Base-by-base conservation (phyloP, 2,113 vertebrate species). In the Riparia riparia region DNA sequence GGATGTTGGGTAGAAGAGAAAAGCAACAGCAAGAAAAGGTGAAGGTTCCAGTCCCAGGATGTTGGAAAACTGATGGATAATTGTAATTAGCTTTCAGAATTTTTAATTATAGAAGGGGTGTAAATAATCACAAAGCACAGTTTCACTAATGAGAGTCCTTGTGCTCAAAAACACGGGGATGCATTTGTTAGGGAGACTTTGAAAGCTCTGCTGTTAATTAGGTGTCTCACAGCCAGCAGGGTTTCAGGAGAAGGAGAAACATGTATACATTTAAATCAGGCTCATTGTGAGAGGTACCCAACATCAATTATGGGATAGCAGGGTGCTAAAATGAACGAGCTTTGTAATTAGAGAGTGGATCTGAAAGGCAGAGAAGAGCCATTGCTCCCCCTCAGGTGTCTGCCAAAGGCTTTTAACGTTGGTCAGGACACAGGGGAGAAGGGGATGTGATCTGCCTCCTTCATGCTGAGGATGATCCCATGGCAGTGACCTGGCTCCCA, bases 51-150 rank as follows among this genome's bases (percentile, higher is more conserved):
- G 95, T 72, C 81, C 95, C 0, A 49, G 64, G 53, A 56, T 81
- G 88, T 64, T 65, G 94, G 85, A 86, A 94, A 85, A 80, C 94
- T 96, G 97, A 98, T 95, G 97, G 98, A 97, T 98, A 95, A 93
- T 97, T 97, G 96, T 97, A 98, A 98, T 98, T 98, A 98, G 97
- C 95, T 96, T 97, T 97, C 93, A 81, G 97, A 94, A 97, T 98
- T 97, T 97, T 98, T 98, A 98, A 98, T 98, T 98, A 98, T 97
- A 97, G 97, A 96, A 97, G 86, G 70, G 89, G 96, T 97, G 96
- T 97, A 98, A 98, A 97, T 98, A 98, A 98, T 98, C 97, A 96
- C 96, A 97, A 95, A 81, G 95, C 94, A 88, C 93, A 31, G 96
- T 91, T 95, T 86, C 42, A 4, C 95, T 97, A 98, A 98, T 98